Percentiles rank a stretch among this genome's conserved stretches.
Conservation (phyloP, 2,888 invertebrate species). For the Muscina levida region DNA sequence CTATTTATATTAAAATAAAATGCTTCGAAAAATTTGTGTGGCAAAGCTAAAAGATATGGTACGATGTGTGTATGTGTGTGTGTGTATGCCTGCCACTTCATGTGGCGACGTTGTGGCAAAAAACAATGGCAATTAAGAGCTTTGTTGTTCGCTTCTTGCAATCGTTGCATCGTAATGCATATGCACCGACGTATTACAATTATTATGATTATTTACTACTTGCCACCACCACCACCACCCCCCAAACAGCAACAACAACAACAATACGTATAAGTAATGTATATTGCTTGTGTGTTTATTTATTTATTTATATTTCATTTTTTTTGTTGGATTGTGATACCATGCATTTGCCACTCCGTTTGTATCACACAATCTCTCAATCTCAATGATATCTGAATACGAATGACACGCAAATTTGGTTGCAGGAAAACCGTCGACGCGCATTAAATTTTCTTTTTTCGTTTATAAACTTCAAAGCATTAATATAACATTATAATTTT, state of each 20-base stretch:
- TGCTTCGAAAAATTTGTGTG: background rate
- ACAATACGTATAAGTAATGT: background rate
- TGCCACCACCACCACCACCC: too few relatives aligned
- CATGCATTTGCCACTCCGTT: conserved; percentile 59
- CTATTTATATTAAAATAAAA: conserved; percentile 2
- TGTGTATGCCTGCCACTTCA: conserved; percentile 40
- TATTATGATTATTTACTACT: conserved; percentile 24
- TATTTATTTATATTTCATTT: conserved; percentile 25
- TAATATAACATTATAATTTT: conserved; percentile 20
- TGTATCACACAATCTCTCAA: conserved; percentile 58
- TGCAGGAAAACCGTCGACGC: conserved; percentile 23
- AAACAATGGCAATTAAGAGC: conserved; percentile 63
- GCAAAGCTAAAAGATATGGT: too few relatives aligned
- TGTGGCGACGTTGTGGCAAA: conserved; percentile 63
- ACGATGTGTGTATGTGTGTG: too few relatives aligned
- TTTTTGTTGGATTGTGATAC: conserved; percentile 50
- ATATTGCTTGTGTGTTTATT: conserved; percentile 4
- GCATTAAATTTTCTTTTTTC: conserved; percentile 24
- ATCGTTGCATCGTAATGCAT: conserved; percentile 62
- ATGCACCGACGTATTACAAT: conserved; percentile 54
- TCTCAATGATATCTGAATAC: conserved; percentile 52
- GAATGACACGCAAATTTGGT: conserved; percentile 63
- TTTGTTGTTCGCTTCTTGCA: conserved; percentile 49
- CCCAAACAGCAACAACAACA: background rate
- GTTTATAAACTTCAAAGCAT: background rate